Evolutionary conservation across 1,140 invertebrate species (phyloP), one percentile per base, ranked within the genome.

Genomic region (Atta cephalotes): DNA sequence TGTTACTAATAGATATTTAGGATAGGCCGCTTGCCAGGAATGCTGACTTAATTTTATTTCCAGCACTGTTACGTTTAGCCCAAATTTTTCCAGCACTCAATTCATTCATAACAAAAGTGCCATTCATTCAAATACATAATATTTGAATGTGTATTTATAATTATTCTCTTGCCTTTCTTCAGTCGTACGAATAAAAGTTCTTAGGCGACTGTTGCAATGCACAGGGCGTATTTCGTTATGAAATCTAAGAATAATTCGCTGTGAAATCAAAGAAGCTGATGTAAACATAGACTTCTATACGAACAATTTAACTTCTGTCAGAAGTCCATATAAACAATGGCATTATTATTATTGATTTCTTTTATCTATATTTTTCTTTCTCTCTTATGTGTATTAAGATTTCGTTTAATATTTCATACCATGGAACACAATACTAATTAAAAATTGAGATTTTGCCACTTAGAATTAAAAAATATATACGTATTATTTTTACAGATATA

Each of bases 1-100:
- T 88, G 87, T 87, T 51, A 89, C 58, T 88, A 84, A 84, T 90
- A 90, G 87, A 87, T 87, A 77, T 89, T 87, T 89, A 87, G 74
- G 87, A 66, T 89, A 90, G 86, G 70, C 31, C 70, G 85, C 89
- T 89, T 89, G 88, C 80, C 79, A 87, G 70, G 89, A 89, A 90
- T 90, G 88, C 85, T 74, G n/a, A 87, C 49, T 84, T 87, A 84
- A 74, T 84, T 87, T 84, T 81, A 10, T 28, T 68, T 80, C 85
- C 5, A 90, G 84, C 87, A 87, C 78, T 62, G n/a, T 71, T 80
- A 63, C 81, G 56, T 80, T 71, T 58, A 65, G 21, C 39, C 21
- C 63, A 51, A 62, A 66, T 74, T 84, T 49, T 39, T 78, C 74
- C 84, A 85, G 68, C 66, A 89, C 65, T 70, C 53, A n/a, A 68